phyloP scores from a whole-genome alignment of 2,113 vertebrate species.

The Ploceus nigricollis region DNA sequence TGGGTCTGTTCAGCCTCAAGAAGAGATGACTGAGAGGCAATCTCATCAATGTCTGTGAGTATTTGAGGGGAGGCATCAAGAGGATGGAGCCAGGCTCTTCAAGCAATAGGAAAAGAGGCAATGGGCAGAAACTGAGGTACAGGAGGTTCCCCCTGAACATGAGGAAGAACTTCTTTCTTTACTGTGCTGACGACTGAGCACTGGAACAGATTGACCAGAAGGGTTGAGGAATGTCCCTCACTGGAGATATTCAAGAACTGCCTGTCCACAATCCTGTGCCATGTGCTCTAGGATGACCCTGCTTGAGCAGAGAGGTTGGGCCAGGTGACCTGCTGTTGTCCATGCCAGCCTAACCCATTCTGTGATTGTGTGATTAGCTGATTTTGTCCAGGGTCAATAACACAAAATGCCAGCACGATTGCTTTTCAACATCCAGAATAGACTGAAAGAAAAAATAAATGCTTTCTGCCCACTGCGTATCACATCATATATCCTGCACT shows the following conservation, averaged over 20 bases:
- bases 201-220: neutral
- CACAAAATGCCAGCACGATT: neutral
- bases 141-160: neutral
- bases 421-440: neutral
- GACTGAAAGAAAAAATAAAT: neutral
- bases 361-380: neutral
- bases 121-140: neutral
- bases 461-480: neutral
- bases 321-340: neutral
- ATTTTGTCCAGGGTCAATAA: neutral
- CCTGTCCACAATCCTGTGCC: no score
- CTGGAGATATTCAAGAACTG: neutral
- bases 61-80: neutral
- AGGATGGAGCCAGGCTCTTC: neutral
- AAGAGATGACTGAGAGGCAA: neutral
- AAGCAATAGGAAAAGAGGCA: neutral
- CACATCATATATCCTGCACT: neutral
- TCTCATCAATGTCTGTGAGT: fast-evolving
- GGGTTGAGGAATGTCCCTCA: neutral
- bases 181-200: fast-evolving
- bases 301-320: neutral
- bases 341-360: neutral
- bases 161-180: neutral
- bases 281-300: neutral
- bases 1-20: fast-evolving